phyloP scores from a whole-genome alignment of 2,113 vertebrate genomes.

The Cettia cetti region DNA sequence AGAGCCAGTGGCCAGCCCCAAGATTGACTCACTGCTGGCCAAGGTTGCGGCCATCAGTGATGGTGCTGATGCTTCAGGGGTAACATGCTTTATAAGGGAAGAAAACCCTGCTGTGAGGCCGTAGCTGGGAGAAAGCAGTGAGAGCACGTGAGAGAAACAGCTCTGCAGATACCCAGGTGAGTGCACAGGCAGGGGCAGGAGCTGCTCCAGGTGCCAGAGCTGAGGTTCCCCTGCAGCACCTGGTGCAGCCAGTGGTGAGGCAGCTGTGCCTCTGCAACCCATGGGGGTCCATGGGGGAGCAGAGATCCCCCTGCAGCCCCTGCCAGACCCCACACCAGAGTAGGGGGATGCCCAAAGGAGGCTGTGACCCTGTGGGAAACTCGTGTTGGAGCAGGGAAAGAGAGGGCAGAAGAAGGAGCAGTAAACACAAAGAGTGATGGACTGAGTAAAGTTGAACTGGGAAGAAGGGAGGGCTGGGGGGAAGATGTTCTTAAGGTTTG shows the following conservation, averaged over 20 bases:
- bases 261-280: neutral
- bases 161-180: neutral
- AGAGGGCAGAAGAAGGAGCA: neutral
- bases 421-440: neutral
- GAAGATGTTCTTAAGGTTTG: neutral
- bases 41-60: fast-evolving
- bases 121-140: neutral
- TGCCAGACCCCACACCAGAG: fast-evolving
- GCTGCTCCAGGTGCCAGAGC: fast-evolving
- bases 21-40: fast-evolving
- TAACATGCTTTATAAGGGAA: neutral
- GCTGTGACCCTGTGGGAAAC: fast-evolving
- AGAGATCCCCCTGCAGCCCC: neutral
- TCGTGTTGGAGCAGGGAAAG: neutral
- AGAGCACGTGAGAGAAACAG: neutral
- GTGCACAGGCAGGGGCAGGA: neutral
- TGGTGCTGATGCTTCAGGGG: fast-evolving
- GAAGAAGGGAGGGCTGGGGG: neutral
- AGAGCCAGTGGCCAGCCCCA: fast-evolving
- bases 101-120: neutral
- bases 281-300: too few species aligned
- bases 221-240: neutral
- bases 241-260: neutral
- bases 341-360: neutral
- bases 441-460: neutral